Conservation (phyloP, 2,888 invertebrate genomes). For the Ormyrus thymus region DNA sequence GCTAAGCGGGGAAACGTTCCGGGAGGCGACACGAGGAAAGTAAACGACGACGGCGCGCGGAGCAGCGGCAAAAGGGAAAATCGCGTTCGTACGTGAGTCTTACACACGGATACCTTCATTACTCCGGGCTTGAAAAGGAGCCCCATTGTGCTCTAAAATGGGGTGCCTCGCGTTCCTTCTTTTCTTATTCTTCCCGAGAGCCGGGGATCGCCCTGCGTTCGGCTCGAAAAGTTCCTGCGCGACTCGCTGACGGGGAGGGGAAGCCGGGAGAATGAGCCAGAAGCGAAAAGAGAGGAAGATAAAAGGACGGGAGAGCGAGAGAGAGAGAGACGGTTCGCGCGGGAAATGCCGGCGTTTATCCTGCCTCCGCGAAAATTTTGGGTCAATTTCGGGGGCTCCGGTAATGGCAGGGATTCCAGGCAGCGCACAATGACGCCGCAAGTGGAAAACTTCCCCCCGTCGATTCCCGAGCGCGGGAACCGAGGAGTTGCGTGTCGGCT, state of each 20-base stretch:
- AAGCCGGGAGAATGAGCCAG: background rate
- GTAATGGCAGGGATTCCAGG: conserved; percentile 8
- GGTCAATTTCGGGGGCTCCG: conserved; percentile 22
- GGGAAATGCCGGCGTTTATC: conserved; percentile 22
- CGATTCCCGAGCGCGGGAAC: conserved; percentile 13
- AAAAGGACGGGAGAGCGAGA: background rate
- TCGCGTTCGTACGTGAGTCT: conserved; percentile 55
- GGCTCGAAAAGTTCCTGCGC: conserved; percentile 21
- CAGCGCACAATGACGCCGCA: conserved; percentile 9
- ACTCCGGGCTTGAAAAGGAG: conserved; percentile 66
- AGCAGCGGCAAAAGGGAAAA: conserved; percentile 24
- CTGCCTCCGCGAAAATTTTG: conserved; percentile 34
- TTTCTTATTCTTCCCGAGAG: conserved; percentile 6
- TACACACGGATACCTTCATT: conserved; percentile 68
- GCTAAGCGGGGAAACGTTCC: background rate
- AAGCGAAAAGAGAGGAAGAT: too few relatives aligned
- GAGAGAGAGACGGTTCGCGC: background rate
- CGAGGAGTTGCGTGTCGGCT: background rate
- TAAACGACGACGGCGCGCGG: too few relatives aligned
- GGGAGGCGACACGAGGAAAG: too few relatives aligned
- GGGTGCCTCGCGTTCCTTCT: conserved; percentile 61
- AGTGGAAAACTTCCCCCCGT: conserved; percentile 32
- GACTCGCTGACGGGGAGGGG: background rate
- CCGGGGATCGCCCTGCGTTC: conserved; percentile 10
- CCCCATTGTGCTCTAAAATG: conserved; percentile 69